A percentile compares a stretch with the other conserved stretches of the same genome.
Evolutionary conservation across 35 echinoderm and acorn worm species (phyloP).

Genomic region (Eucidaris tribuloides): DNA sequence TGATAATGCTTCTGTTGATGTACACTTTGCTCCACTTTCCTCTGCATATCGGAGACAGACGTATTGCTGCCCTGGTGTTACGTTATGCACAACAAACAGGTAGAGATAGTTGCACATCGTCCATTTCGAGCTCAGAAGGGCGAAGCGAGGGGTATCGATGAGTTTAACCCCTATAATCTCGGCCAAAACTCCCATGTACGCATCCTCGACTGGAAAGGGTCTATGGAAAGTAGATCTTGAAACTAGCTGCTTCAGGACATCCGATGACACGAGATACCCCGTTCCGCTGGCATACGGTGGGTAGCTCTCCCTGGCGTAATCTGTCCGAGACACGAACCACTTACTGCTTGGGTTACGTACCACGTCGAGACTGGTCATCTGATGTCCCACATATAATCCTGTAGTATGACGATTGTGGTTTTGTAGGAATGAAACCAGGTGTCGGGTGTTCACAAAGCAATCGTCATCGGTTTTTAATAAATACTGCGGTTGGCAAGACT

Average conservation of each 20-base stretch:
- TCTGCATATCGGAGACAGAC: slow-evolving; percentile 73
- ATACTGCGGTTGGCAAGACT: slow-evolving; percentile 69
- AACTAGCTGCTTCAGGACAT: slow-evolving; percentile 77
- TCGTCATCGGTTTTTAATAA: slow-evolving; percentile 90
- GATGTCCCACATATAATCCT: slow-evolving; percentile 65
- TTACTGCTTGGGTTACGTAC: slow-evolving; percentile 27
- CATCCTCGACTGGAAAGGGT: slow-evolving; percentile 76
- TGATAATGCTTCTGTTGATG: too few relatives aligned
- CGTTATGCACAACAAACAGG: slow-evolving; percentile 74
- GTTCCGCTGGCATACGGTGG: slow-evolving; percentile 78
- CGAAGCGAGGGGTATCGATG: slow-evolving; percentile 75
- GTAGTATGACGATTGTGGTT: slow-evolving; percentile 48
- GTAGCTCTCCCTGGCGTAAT: slow-evolving; percentile 14
- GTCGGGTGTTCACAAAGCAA: slow-evolving; percentile 79
- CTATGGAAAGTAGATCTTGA: slow-evolving; percentile 37
- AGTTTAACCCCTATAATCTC: slow-evolving; percentile 24
- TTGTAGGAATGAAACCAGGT: slow-evolving; percentile 52
- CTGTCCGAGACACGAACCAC: slow-evolving; percentile 32
- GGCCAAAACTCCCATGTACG: slow-evolving; percentile 81
- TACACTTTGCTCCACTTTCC: too few relatives aligned
- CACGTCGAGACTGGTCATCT: slow-evolving; percentile 16
- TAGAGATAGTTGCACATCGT: slow-evolving; percentile 89
- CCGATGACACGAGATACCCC: slow-evolving; percentile 78
- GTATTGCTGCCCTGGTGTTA: slow-evolving; percentile 76
- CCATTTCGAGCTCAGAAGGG: slow-evolving; percentile 80